Conservation (phyloP, 2,888 invertebrate genomes). For the Heliconius ethilla region DNA sequence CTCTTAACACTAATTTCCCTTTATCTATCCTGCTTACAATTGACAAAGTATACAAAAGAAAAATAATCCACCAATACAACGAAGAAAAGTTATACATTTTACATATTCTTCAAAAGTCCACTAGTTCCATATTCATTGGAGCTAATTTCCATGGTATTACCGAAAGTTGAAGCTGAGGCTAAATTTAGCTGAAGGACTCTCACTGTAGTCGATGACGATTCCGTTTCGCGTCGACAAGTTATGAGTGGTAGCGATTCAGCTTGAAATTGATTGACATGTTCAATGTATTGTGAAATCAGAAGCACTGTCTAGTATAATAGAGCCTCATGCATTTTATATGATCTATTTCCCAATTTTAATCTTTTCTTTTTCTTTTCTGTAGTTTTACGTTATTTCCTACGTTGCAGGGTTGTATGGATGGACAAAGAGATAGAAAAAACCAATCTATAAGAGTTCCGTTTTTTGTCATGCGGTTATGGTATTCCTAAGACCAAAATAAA, state of each 20-base stretch:
- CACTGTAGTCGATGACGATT: constrained; percentile 33
- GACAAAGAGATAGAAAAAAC: no score
- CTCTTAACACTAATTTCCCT: no score
- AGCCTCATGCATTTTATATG: neutral
- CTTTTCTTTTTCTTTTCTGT: no score
- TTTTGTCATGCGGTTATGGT: no score
- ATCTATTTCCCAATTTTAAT: no score
- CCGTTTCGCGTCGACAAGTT: constrained; percentile 10
- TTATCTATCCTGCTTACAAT: neutral
- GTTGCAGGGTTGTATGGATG: no score
- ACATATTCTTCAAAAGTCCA: neutral
- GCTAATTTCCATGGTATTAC: constrained; percentile 44
- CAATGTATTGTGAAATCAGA: neutral
- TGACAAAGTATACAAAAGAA: neutral
- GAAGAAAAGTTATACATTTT: neutral
- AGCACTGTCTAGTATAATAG: neutral
- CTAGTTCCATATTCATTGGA: constrained; percentile 39
- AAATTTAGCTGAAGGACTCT: constrained; percentile 39
- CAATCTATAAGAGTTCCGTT: no score
- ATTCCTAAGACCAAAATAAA: no score
- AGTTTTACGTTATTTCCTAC: no score
- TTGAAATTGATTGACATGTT: neutral
- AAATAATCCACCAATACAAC: neutral
- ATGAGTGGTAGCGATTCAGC: constrained; percentile 16
- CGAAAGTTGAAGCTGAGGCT: constrained; percentile 31